Evolutionary conservation across 2,113 vertebrate species (phyloP), one percentile per base, ranked within the genome.

Genomic region (Gadus chalcogrammus): DNA sequence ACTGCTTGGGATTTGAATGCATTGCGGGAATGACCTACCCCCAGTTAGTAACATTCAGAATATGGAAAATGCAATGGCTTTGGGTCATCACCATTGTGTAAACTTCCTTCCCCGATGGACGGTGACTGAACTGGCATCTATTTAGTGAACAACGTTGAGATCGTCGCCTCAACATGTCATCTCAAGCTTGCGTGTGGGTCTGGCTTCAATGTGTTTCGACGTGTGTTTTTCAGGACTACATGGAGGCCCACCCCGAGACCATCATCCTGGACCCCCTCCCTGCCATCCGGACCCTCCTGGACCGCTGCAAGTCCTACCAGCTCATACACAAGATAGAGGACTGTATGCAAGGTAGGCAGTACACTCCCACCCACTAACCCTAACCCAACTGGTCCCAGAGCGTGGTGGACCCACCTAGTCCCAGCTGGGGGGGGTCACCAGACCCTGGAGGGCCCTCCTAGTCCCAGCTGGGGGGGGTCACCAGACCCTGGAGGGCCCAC

Each of bases 221-320:
- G 1, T 48, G 1, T 87, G 64, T 89, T 67, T 90, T 89, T 66
- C 87, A 99, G 97, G 97, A 98, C 42, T 99, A 98, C 86, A 98
- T 98, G 18, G 95, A 99, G 22, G 93, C 95, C 61, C 97, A 99
- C 82, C 97, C 97, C 0, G 95, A 98, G 90, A 99, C 97, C 73
- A 97, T 99, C n/a, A 86, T 99, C 77, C 87, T 99, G 84, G 97
- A 99, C 73, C 97, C 97, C 2, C 95, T 99, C 15, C 97, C 97
- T 0, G 96, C 97, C 80, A 98, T 99, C 83, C 93, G 96, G 53
- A 99, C 96, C 0, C 91, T 99, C 75, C 92, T 99, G 61, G 97
- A 99, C 84, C 95, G 97, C 74, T 98, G 96, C 90, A 99, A 96
- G 85, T 99, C 97, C 72, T 99, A 99, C 0, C 96, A 99, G 84